A percentile compares a stretch with the other conserved stretches of the same genome.
Evolutionary conservation across 1,140 invertebrate species (phyloP).

Genomic region (Bombus waltoni): DNA sequence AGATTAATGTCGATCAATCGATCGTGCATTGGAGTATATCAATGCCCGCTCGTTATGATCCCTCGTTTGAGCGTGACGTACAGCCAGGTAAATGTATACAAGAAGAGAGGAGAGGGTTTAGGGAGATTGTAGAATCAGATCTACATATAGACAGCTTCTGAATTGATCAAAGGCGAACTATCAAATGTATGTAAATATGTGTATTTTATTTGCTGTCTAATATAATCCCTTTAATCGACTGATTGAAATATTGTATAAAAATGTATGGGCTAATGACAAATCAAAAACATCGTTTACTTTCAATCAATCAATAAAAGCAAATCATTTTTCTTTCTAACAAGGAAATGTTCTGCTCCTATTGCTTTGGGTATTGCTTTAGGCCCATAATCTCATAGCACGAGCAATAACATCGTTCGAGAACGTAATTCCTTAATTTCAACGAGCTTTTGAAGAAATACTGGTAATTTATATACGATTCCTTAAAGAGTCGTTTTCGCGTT

Average conservation of each 20-base stretch:
- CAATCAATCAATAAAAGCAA: too few relatives aligned
- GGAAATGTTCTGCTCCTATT: too few relatives aligned
- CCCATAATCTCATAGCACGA: too few relatives aligned
- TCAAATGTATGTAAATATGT: not conserved
- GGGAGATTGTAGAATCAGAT: not conserved
- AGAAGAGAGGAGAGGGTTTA: not conserved
- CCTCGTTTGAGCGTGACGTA: not conserved
- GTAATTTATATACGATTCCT: not conserved
- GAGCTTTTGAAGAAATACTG: not conserved
- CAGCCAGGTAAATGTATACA: not conserved
- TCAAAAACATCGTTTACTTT: too few relatives aligned
- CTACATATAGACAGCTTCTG: not conserved
- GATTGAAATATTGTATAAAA: too few relatives aligned
- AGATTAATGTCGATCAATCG: slow-evolving; percentile 5
- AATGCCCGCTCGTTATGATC: not conserved
- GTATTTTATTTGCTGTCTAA: not conserved
- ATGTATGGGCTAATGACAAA: too few relatives aligned
- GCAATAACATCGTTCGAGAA: too few relatives aligned
- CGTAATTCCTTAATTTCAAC: not conserved
- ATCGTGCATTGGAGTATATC: not conserved
- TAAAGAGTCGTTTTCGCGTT: not conserved
- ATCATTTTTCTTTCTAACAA: too few relatives aligned
- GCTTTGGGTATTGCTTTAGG: too few relatives aligned
- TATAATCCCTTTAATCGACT: not conserved
- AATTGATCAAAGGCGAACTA: not conserved